Evolutionary conservation across 2,888 invertebrate species (phyloP).

Genomic region (Oasisia sp.): DNA sequence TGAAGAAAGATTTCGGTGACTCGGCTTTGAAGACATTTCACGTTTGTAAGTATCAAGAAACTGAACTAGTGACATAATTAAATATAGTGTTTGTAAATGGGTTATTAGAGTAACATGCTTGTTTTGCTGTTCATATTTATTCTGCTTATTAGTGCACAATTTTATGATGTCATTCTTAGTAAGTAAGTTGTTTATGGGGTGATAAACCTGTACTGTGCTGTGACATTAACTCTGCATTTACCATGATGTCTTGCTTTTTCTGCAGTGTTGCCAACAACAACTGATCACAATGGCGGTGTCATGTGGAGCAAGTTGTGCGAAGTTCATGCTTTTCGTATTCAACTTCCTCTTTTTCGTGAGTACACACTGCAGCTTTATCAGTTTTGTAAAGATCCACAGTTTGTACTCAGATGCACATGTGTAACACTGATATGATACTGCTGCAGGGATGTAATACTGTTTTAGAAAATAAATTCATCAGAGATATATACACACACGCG

Average conservation of each 20-base stretch:
- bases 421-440: not conserved
- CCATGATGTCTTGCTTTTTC: not conserved
- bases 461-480: no score
- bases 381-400: not conserved
- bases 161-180: not conserved
- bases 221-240: not conserved
- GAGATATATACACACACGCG: no score
- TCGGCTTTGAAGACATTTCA: not conserved
- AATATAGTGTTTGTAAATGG: not conserved
- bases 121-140: not conserved
- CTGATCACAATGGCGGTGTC: slow-evolving; percentile 72
- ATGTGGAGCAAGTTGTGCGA: slow-evolving; percentile 66
- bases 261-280: not conserved
- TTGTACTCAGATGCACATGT: not conserved
- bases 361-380: slow-evolving; percentile 20
- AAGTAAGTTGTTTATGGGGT: not conserved
- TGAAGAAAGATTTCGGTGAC: not conserved
- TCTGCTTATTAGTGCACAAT: not conserved
- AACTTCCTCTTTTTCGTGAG: slow-evolving; percentile 68
- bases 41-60: not conserved
- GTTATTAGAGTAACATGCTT: not conserved
- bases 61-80: not conserved
- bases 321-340: slow-evolving; percentile 66
- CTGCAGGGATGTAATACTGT: no score
- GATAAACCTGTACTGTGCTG: not conserved